Base-by-base conservation (phyloP, 2,113 vertebrate genomes). In the Salvelinus namaycush region DNA sequence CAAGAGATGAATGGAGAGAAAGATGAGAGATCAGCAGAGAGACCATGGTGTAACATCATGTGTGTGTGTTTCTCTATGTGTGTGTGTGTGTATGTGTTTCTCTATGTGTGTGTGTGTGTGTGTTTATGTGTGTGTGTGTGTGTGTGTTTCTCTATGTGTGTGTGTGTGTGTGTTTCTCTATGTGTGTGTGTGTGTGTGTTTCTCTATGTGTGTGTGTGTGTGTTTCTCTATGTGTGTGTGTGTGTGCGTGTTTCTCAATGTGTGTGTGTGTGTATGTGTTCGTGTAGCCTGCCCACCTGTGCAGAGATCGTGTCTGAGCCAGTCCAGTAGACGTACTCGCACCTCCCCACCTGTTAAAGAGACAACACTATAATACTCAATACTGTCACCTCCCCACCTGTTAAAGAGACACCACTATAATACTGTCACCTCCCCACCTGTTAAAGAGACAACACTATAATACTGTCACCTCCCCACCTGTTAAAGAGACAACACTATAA, bases 251-350 rank as follows among this genome's bases (percentile, higher is more conserved):
- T 31, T 20, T 62, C 27, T 73, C 27, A 3, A 1, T 29, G 29
- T 31, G 29, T 31, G 29, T 29, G 29, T 68, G 68, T 79, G 76
- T 76, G 27, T 79, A 0, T 65, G 62, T 66, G 64, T 29, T 0
- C 0, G 20, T 20, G 59, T 60, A 22, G 59, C 12, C 31, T 34
- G 5, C 5, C 14, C 82, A 99, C 97, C 96, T 84, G 93, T 94
- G 81, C 94, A 95, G 34, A 99, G 89, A 57, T 93, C 89, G 0
- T 94, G 91, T 73, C 92, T 89, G 27, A 95, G 91, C 97, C 97
- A 99, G 79, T 99, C 94, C 77, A 99, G 79, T 57, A 94, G 92
- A 67, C 89, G 94, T 57, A 99, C 93, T 74, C 84, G 96, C 51
- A 98, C 85, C 18, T 93, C 76, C 0, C 91, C 92, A 65, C 92